These are phyloP conservation scores for Catostylus mosaicus DNA, from an alignment of 30 jellyfish, hydroid and myxozoan species.

Conservation along the genomic window DNA sequence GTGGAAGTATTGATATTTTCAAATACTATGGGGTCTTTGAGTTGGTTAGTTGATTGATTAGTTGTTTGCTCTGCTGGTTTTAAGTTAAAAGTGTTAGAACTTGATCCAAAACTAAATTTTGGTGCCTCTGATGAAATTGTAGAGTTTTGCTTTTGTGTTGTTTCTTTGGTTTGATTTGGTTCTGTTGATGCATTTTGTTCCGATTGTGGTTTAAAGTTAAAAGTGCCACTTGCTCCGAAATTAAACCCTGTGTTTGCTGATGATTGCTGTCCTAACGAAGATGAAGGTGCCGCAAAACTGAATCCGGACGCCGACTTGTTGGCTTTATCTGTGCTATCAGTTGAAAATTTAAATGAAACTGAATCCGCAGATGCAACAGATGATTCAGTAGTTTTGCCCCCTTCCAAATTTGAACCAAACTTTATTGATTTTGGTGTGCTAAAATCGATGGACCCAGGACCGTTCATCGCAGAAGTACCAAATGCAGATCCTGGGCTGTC, in stretches of 20 bases:
- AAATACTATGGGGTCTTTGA: background rate
- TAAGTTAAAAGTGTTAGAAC: background rate
- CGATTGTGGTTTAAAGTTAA: background rate
- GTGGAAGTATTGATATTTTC: background rate
- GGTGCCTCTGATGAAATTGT: background rate
- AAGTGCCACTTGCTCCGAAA: background rate
- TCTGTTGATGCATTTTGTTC: background rate
- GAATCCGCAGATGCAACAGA: background rate
- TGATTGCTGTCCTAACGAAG: background rate
- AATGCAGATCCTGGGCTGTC: background rate
- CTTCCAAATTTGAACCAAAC: background rate
- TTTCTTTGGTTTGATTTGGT: background rate
- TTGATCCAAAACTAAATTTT: conserved; percentile 14
- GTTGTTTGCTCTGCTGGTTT: background rate
- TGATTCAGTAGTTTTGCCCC: background rate
- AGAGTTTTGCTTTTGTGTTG: background rate
- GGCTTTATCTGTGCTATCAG: background rate
- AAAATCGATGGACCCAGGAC: conserved; percentile 22
- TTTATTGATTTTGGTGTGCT: background rate
- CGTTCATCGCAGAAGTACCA: conserved; percentile 13
- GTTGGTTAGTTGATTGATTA: background rate
- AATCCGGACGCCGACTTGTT: background rate
- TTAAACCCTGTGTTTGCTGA: background rate
- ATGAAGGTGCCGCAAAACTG: background rate
- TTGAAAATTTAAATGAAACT: conserved; percentile 6